phyloP scores from a whole-genome alignment of 2,797 vertebrate genomes.

The Danionella dracula region DNA sequence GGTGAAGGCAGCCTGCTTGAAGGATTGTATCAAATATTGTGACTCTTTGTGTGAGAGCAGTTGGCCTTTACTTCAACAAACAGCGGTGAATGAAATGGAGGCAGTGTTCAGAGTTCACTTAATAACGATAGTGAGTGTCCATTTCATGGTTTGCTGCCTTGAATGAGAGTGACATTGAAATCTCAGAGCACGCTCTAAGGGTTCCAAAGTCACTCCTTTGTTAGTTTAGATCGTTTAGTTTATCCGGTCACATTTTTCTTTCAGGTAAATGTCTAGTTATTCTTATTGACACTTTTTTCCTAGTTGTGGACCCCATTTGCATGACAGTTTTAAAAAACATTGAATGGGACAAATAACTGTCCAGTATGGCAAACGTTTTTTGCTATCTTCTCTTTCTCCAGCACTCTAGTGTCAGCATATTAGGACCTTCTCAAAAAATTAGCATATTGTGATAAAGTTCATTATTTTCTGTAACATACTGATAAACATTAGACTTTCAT shows the following conservation, averaged over 20 bases:
- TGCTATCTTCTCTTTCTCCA: no score
- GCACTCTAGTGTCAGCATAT: no score
- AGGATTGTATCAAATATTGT: neutral
- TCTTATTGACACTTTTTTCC: neutral
- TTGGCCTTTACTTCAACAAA: neutral
- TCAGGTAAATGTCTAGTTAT: neutral
- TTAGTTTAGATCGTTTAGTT: neutral
- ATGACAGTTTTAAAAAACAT: no score
- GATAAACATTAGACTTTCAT: no score
- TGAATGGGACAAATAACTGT: no score
- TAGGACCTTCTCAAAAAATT: no score
- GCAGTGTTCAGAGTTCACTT: neutral
- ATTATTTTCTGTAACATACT: no score
- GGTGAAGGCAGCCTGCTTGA: neutral
- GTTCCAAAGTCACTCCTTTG: neutral
- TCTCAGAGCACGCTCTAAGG: neutral
- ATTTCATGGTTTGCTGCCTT: constrained; percentile 14
- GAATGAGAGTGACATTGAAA: constrained; percentile 6
- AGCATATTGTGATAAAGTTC: no score
- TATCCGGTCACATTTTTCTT: neutral
- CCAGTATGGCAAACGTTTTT: no score
- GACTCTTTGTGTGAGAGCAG: neutral
- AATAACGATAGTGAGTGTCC: neutral
- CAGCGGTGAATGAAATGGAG: neutral
- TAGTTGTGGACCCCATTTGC: no score